Conservation (phyloP, 2,888 invertebrate genomes). For the Phortica okadai region DNA sequence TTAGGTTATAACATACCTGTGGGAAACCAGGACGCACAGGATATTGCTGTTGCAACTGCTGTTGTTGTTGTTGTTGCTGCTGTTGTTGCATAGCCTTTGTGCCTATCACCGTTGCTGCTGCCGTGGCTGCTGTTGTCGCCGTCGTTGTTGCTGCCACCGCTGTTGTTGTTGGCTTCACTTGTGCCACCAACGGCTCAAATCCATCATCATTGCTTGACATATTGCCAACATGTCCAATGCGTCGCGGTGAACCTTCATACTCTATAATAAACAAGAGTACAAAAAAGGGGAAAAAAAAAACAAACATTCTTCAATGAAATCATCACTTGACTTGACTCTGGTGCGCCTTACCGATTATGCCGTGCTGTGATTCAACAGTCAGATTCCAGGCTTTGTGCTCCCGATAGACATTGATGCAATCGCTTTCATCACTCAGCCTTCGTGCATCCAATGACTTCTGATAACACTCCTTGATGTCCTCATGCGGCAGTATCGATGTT, state of each 20-base stretch:
- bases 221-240: constrained; percentile 52
- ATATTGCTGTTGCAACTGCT: constrained; percentile 74
- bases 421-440: constrained; percentile 43
- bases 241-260: constrained; percentile 60
- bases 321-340: background rate
- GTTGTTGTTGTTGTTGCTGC: constrained; percentile 38
- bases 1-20: constrained; percentile 77
- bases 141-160: constrained; percentile 32
- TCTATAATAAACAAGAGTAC: constrained; percentile 41
- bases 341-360: constrained; percentile 65
- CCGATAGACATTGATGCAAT: constrained; percentile 43
- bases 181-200: constrained; percentile 52
- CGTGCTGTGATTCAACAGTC: constrained; percentile 69
- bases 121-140: constrained; percentile 44
- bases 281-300: background rate
- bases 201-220: constrained; percentile 53
- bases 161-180: constrained; percentile 30
- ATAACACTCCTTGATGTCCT: constrained; percentile 3
- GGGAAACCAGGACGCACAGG: constrained; percentile 93
- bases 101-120: constrained; percentile 26
- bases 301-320: background rate
- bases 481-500: background rate
- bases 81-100: constrained; percentile 23
- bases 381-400: constrained; percentile 63
- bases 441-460: constrained; percentile 41